Evolutionary conservation across 2,888 invertebrate genomes (phyloP).

Genomic region (Boloria selene): DNA sequence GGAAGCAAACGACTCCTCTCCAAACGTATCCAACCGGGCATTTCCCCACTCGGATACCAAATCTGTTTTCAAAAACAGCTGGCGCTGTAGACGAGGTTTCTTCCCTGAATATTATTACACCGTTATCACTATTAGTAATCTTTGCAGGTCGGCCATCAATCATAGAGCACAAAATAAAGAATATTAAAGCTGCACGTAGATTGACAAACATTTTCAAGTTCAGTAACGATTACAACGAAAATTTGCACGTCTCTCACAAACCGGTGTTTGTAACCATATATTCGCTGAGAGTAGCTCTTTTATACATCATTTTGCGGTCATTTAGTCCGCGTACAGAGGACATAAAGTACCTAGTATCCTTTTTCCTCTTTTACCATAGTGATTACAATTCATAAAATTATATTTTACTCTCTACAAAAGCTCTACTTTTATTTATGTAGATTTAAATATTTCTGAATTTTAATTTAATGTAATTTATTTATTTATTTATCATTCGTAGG

Average conservation of each 20-base stretch:
- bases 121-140: not conserved
- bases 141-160: constrained; percentile 2
- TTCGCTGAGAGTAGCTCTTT: constrained; percentile 7
- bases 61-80: constrained; percentile 21
- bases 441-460: too few relatives aligned
- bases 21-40: constrained; percentile 27
- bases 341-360: too few relatives aligned
- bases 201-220: constrained; percentile 8
- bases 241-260: constrained; percentile 4
- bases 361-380: too few relatives aligned
- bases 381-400: too few relatives aligned
- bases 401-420: too few relatives aligned
- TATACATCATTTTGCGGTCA: constrained; percentile 4
- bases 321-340: constrained; percentile 12
- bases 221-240: not conserved
- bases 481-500: too few relatives aligned
- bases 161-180: not conserved
- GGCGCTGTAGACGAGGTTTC: not conserved
- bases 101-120: constrained; percentile 12
- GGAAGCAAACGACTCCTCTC: constrained; percentile 9
- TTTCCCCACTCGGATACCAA: constrained; percentile 23
- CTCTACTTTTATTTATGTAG: too few relatives aligned
- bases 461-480: too few relatives aligned
- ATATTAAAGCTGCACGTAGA: constrained; percentile 4
- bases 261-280: constrained; percentile 11